Conservation (phyloP, 2,113 vertebrate species). For the Columbina picui region DNA sequence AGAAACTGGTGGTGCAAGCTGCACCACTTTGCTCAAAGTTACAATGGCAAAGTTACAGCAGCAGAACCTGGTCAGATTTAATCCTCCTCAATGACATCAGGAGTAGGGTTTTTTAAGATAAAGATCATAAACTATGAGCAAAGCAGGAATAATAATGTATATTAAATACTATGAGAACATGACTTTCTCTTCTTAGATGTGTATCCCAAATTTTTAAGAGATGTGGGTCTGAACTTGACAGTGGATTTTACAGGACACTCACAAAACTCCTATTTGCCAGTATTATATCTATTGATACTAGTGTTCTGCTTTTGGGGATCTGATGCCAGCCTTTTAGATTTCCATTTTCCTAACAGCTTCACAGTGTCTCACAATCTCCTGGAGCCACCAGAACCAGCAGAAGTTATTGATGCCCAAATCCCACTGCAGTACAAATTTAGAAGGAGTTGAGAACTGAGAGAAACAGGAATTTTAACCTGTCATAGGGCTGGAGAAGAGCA, state of each 20-base stretch:
- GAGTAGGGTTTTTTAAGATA: background rate
- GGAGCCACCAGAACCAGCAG: background rate
- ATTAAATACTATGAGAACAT: background rate
- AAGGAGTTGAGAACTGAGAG: background rate
- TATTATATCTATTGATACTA: background rate
- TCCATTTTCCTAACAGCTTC: background rate
- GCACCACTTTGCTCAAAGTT: background rate
- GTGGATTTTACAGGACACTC: background rate
- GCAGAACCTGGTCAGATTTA: background rate
- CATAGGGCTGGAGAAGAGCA: background rate
- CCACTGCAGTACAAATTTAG: background rate
- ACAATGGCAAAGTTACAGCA: background rate
- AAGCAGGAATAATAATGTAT: background rate
- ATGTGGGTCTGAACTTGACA: background rate
- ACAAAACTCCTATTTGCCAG: background rate
- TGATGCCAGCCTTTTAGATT: background rate
- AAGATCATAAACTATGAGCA: background rate
- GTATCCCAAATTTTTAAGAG: background rate
- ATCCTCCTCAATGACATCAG: background rate
- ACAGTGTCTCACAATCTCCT: background rate
- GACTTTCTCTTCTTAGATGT: background rate
- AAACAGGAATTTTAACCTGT: slow-evolving; percentile 16
- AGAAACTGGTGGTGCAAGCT: background rate
- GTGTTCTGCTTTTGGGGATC: background rate
- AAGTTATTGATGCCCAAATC: background rate